Evolutionary conservation across 2,888 invertebrate genomes (phyloP), one percentile per base, ranked within the genome.

Genomic region (Calliopum simillimum): DNA sequence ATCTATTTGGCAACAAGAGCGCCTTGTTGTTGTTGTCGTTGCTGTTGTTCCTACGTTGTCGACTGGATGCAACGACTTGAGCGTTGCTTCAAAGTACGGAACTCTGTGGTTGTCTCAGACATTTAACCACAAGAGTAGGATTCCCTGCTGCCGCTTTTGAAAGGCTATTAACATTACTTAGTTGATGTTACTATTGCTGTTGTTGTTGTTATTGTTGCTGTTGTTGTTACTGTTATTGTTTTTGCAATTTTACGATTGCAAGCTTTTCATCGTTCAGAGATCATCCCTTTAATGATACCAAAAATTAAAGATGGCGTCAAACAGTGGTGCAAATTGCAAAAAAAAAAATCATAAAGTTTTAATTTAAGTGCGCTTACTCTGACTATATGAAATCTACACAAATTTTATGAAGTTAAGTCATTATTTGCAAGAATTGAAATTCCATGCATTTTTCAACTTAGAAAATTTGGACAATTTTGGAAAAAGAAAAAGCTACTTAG

Each of bases 51-150:
- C 33, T 64, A 16, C 55, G 43, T 21, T 58, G 33, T 58, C 14
- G 23, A n/a, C 56, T 41, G 33, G 53, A 53, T 53, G 64, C 64
- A 41, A 16, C 56, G 16, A 23, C 43, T 43, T 33, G 58, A 33
- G 33, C 33, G 33, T 43, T 49, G 53, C 16, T 65, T 14, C 19
- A 12, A 43, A 53, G 14, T 33, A 49, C 47, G 67, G 67, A 67
- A 67, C 67, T 67, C 59, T 58, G 67, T 49, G 67, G 67, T 67
- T 59, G 67, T 58, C 58, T 67, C 19, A 67, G 49, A 59, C 59
- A 58, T 19, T 47, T 49, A 59, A 66, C 66, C 66, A 21, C 64
- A 58, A 49, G 16, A 19, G 44, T 41, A 16, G 56, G n/a, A 69
- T 58, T 49, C 49, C 33, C 41, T 53, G 14, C 23, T 49, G 14